Base-by-base conservation (phyloP, 2,113 vertebrate species). In the Egretta garzetta region DNA sequence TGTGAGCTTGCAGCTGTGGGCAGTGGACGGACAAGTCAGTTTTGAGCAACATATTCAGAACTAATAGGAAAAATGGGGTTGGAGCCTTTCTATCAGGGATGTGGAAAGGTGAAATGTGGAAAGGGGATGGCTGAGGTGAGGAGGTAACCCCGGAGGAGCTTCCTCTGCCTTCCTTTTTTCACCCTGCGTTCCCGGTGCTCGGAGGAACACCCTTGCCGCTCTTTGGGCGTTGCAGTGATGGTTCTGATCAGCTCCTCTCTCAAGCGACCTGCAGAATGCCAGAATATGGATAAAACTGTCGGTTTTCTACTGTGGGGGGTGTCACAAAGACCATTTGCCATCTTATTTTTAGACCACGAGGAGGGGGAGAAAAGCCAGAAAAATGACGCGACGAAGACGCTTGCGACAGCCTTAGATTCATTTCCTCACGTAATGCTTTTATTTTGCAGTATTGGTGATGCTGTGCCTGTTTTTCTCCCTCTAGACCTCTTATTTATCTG, bases 161-260 rank as follows among this genome's bases (percentile, higher is more conserved):
- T 43, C 56, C 71, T 10, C 12, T 4, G 2, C 23, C 30, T 5
- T 8, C 45, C 80, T 20, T 2, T 4, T 0, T n/a, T 28, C 8
- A 0, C 7, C 37, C 33, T 2, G 1, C 1, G 8, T 30, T 16
- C 26, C 3, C 0, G 3, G n/a, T 28, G 63, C 59, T 62, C 50
- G 2, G 66, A 14, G 41, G 24, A 35, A 3, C 5, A 13, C 17
- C 43, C 49, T 8, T 5, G 55, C 49, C 24, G 66, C 60, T 41
- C 35, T 16, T 49, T 1, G 1, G 62, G 66, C 3, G 52, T 22
- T 8, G 55, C 60, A 33, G 49, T 28, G 56, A 18, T 53, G 22
- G 27, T 10, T 60, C 10, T 9, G 35, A 14, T 60, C 80, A 56
- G 32, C 75, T 73, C 49, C 50, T 68, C 53, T 88, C 72, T 24